Conservation (phyloP, 1,140 invertebrate species). For the Neocloeon triangulifer region DNA sequence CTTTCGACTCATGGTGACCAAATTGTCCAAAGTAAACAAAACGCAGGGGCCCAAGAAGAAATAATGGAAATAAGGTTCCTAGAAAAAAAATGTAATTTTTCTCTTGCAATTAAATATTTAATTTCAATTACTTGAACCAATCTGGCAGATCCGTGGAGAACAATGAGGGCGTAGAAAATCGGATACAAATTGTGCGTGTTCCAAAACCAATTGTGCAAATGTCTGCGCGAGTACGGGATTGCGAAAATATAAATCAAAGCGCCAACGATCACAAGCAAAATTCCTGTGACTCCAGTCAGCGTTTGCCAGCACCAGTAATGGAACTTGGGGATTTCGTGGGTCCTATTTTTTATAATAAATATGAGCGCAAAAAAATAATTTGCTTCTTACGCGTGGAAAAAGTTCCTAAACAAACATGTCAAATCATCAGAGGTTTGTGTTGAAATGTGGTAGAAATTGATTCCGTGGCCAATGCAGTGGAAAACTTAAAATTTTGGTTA, state of each 20-base stretch:
- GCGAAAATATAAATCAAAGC: conserved; percentile 39
- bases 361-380: not conserved
- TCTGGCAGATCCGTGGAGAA: conserved; percentile 33
- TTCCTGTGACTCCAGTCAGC: conserved; percentile 38
- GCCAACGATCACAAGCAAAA: conserved; percentile 31
- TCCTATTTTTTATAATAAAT: conserved; percentile 14
- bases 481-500: conserved; percentile 16
- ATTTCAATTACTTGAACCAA: conserved; percentile 23
- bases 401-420: conserved; percentile 30
- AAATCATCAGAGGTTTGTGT: conserved; percentile 31
- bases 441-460: conserved; percentile 37
- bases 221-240: conserved; percentile 25
- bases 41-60: conserved; percentile 37
- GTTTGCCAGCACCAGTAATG: conserved; percentile 37
- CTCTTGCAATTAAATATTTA: no score
- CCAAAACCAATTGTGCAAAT: conserved; percentile 36
- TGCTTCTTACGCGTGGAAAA: conserved; percentile 22
- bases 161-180: conserved; percentile 34
- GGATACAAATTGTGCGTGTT: conserved; percentile 39
- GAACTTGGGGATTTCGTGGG: conserved; percentile 31
- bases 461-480: conserved; percentile 29
- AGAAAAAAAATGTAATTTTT: conserved; percentile 1
- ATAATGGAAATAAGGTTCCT: conserved; percentile 36
- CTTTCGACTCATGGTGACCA: conserved; percentile 25
- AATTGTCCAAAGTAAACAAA: conserved; percentile 26